Base-by-base conservation (phyloP, 1,140 invertebrate species). In the Polypedilum pembai region DNA sequence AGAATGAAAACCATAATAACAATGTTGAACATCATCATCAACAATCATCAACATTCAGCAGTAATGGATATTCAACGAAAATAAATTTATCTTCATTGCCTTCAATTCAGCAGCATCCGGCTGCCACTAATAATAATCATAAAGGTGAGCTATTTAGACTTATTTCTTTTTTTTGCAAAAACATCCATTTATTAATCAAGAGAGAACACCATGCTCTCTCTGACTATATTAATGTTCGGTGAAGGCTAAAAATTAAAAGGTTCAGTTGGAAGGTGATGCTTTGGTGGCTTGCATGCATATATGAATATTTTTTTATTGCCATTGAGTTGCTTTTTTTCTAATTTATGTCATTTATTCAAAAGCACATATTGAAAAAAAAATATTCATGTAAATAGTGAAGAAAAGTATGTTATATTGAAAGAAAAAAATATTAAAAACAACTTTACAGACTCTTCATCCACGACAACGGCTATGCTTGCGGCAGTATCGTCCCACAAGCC, bases 31-130 rank as follows among this genome's bases (percentile, higher is more conserved):
- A 73, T 41, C 17, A 20, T 65, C 69, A 73, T 40, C 56, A 65
- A 40, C 69, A n/a, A 12, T 63, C n/a, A 74, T 24, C 40, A 74
- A 74, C 56, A 41, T 20, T 41, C 63, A 24, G 56, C 66, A 79
- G 33, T 74, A 82, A 80, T 77, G 85, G 85, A 10, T 87, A 85
- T 78, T 87, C 86, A 0, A 87, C 86, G 0, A 86, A 85, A 78
- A 84, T 88, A 45, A 87, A 87, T 83, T 69, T 69, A 69, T 69
- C 65, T 8, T 18, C 65, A 20, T 21, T 69, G 17, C 20, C 65
- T 8, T 18, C 65, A 18, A 69, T 69, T 69, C 65, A 18, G 65
- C 20, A 18, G 65, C 17, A 18, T 69, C 17, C 65, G 20, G 20
- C 18, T 18, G 8, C 7, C 7, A 56, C 10, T 17, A 56, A 56